Evolutionary conservation across 2,888 invertebrate genomes (phyloP), one percentile per base, ranked within the genome.

Genomic region (Caradrina kadenii): DNA sequence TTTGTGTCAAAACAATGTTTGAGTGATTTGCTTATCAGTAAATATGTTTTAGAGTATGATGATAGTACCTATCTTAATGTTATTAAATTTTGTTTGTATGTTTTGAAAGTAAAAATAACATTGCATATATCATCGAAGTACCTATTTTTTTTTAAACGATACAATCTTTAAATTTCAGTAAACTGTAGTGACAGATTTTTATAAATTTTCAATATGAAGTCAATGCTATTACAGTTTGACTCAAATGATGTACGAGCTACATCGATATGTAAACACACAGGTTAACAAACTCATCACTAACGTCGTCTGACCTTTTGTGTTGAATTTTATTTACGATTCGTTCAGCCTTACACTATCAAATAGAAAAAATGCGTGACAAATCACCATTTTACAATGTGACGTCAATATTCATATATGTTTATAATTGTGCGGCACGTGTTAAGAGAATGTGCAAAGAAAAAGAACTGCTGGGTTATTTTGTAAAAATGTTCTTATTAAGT

Each of bases 201-300:
- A 75, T 42, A 5, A 45, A 53, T 39, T 54, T 35, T 62, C 0
- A 63, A 22, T 42, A 63, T 2, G 49, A 66, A 54, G 45, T 76
- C 54, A 72, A 62, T 65, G 31, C 6, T 50, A 66, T 49, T 66
- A 22, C 1, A 17, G 11, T 10, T 50, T 73, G 73, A 59, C 42
- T 64, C 54, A 76, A 19, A 11, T 26, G 50, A 26, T 59, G 19
- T 54, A 22, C 50, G 49, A 1, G 2, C 17, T 26, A 71, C 61
- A 81, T 71, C 76, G 65, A 77, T 63, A 66, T 65, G 49, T 70
- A 22, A 53, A 68, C 54, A 80, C 53, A 60, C n/a, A 39, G 78
- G 72, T 66, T 63, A 19, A 56, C 65, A 79, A 69, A 73, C 73
- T 73, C 73, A 73, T 78, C 73, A 65, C 73, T 77, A 71, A 81